Conservation (phyloP, 2,113 vertebrate species). For the Otolemur garnettii region DNA sequence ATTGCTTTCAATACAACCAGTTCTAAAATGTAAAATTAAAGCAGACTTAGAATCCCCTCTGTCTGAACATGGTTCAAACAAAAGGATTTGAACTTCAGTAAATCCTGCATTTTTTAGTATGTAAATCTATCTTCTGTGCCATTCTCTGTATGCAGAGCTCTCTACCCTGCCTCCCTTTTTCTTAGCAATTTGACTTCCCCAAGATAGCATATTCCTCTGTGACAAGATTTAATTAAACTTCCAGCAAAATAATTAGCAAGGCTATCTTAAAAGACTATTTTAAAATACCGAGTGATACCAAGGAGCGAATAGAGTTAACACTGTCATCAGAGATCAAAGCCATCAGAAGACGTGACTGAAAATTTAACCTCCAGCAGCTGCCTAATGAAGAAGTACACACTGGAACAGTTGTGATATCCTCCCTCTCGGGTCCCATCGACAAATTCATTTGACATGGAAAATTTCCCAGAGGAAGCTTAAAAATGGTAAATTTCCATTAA, state of each 20-base stretch:
- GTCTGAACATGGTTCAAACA: conserved; percentile 27
- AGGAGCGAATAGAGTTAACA: conserved; percentile 90
- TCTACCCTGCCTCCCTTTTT: conserved; percentile 72
- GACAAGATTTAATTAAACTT: conserved; percentile 92
- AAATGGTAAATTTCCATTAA: conserved; percentile 91
- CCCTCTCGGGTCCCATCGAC: conserved; percentile 86
- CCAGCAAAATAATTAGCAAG: conserved; percentile 90
- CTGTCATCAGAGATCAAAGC: conserved; percentile 91
- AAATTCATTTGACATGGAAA: conserved; percentile 90
- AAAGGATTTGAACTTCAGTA: conserved; percentile 38
- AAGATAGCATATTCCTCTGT: conserved; percentile 87
- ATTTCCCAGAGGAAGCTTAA: conserved; percentile 88
- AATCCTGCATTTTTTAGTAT: not conserved
- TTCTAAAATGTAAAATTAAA: conserved; percentile 56
- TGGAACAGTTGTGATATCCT: conserved; percentile 84
- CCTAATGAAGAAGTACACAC: conserved; percentile 80
- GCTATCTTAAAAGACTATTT: conserved; percentile 87
- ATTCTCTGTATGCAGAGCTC: conserved; percentile 43
- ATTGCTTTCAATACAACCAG: not conserved
- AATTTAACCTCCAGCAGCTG: conserved; percentile 85
- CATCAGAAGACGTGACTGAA: conserved; percentile 84
- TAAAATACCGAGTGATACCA: conserved; percentile 85
- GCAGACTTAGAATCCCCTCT: conserved; percentile 6
- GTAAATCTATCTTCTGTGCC: not conserved
- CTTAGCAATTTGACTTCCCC: conserved; percentile 77